Evolutionary conservation across 2,888 invertebrate species (phyloP).

Genomic region (Lissocephala sabroskyi): DNA sequence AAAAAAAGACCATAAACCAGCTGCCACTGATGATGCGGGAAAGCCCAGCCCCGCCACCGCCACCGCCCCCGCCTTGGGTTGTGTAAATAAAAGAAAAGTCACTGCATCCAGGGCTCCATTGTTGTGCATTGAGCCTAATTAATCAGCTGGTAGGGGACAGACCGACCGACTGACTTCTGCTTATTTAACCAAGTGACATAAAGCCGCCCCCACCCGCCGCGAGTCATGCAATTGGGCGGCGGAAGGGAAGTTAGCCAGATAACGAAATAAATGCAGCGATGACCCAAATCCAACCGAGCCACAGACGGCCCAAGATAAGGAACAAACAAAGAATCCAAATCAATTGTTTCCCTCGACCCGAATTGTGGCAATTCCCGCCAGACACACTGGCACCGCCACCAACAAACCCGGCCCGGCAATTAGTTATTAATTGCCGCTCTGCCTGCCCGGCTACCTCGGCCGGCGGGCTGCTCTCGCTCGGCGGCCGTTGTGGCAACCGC

Average conservation of each 20-base stretch:
- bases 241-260: constrained; percentile 1
- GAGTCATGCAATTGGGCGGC: background rate
- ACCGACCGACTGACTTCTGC: too few species aligned
- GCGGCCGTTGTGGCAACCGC: constrained; percentile 32
- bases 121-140: constrained; percentile 30
- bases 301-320: constrained; percentile 21
- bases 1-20: constrained; percentile 59
- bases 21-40: constrained; percentile 48
- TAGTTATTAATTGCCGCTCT: constrained; percentile 52
- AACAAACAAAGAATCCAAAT: constrained; percentile 29
- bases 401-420: constrained; percentile 28
- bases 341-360: constrained; percentile 6
- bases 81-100: constrained; percentile 39
- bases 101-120: constrained; percentile 1
- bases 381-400: constrained; percentile 35
- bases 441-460: constrained; percentile 18
- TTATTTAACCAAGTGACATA: constrained; percentile 62
- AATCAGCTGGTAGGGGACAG: constrained; percentile 29
- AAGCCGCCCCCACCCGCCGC: constrained; percentile 16
- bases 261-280: constrained; percentile 1
- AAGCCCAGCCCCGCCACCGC: constrained; percentile 19
- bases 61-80: constrained; percentile 26
- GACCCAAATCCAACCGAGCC: background rate
- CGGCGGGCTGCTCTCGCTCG: constrained; percentile 14
- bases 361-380: constrained; percentile 36